Evolutionary conservation across 2,113 vertebrate species (phyloP), one percentile per base, ranked within the genome.

Genomic region (Mus spicilegus): DNA sequence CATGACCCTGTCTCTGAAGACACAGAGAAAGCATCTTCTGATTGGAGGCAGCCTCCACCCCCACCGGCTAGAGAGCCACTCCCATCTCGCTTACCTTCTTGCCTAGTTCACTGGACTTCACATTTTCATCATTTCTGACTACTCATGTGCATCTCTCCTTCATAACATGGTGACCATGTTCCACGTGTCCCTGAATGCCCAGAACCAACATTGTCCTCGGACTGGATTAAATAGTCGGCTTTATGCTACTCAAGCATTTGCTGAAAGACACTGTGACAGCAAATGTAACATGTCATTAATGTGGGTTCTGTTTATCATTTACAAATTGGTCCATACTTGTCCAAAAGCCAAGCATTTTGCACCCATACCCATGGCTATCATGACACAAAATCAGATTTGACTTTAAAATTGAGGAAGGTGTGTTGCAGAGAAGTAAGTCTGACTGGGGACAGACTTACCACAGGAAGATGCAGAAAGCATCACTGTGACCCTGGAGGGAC

Each of bases 81-180:
- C 39, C 4, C 0, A 0, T 39, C 39, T 54, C 75, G 1, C 16
- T 3, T 5, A 20, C 39, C 63, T 70, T 6, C 14, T 2, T 10
- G 26, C 7, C 28, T n/a, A 16, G 8, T 1, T 28, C 65, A n/a
- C 12, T 42, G 33, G 39, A 6, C 20, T 56, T 14, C 11, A 4
- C 49, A 26, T 54, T 63, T 63, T 70, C 39, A 14, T 7, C 24
- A 56, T n/a, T 39, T 54, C 86, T 61, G n/a, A 17, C 46, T 33
- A 28, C 36, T 78, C 58, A 1, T 0, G 0, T 6, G 26, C 5
- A 0, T 12, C 11, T 46, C 30, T n/a, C 6, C 16, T 82, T 22
- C 42, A n/a, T 3, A 42, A 6, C 11, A 20, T 19, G 61, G 58
- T 24, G 33, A 65, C 58, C 54, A 6, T 3, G n/a, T 30, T 33